These are phyloP conservation scores for Onychomys torridus DNA, from an alignment of 2,797 vertebrate genomes.

Conservation along the genomic window DNA sequence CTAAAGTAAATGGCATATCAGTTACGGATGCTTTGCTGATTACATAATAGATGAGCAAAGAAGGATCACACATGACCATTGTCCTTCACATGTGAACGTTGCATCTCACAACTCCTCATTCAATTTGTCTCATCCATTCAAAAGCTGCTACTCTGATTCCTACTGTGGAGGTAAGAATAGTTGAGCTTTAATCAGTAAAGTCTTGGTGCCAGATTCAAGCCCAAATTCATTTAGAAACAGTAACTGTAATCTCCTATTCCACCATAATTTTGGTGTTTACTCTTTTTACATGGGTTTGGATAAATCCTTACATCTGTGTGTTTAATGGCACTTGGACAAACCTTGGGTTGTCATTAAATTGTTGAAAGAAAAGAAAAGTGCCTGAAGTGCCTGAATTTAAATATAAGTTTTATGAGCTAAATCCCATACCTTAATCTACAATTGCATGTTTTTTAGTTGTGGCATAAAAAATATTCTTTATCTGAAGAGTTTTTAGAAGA, in stretches of 20 bases:
- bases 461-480: no score
- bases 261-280: neutral
- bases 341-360: neutral
- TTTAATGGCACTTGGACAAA: neutral
- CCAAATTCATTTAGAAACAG: neutral
- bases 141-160: neutral
- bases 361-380: neutral
- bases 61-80: neutral
- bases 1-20: neutral
- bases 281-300: neutral
- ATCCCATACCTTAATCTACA: neutral
- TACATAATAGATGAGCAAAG: neutral
- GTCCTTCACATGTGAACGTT: neutral
- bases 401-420: neutral
- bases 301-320: neutral
- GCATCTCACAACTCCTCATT: neutral
- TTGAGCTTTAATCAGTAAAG: neutral
- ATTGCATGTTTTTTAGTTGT: no score
- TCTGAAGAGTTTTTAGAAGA: neutral
- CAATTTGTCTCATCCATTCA: no score
- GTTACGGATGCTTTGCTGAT: no score
- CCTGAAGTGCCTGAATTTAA: neutral
- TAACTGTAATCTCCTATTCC: neutral
- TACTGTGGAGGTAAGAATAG: neutral
- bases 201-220: neutral